Conservation (phyloP, 1,140 invertebrate genomes). For the Colletes gigas region DNA sequence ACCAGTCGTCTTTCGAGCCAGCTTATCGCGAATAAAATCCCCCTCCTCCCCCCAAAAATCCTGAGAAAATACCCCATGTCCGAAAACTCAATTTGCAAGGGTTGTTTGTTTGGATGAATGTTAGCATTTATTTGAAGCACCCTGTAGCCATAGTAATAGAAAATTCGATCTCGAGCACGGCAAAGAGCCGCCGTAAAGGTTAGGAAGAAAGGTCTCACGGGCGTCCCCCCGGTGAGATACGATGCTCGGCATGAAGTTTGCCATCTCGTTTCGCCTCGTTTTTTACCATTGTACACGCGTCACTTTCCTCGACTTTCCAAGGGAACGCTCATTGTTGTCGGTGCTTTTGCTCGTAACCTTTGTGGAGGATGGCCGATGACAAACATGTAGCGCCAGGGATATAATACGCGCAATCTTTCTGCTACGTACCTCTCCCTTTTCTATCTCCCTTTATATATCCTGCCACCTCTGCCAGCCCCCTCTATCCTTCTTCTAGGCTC, state of each 20-base stretch:
- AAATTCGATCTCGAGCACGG: constrained; percentile 1
- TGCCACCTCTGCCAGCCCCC: constrained; percentile 19
- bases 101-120: no score
- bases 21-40: no score
- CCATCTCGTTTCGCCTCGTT: constrained; percentile 19
- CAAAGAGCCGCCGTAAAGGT: background rate
- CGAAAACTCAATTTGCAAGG: no score
- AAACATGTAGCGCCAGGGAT: constrained; percentile 24
- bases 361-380: background rate
- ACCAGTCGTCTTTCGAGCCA: no score
- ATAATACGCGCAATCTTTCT: constrained; percentile 55
- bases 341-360: constrained; percentile 25
- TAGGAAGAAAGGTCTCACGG: background rate
- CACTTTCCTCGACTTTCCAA: constrained; percentile 41
- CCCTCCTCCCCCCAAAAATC: no score
- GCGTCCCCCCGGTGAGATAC: background rate
- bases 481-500: constrained; percentile 38
- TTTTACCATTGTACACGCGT: constrained; percentile 28
- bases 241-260: constrained; percentile 14
- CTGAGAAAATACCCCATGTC: no score
- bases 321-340: constrained; percentile 53
- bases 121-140: no score
- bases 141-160: background rate
- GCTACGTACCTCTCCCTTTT: constrained; percentile 14
- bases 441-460: constrained; percentile 38